A percentile compares a stretch with the other conserved stretches of the same genome.
phyloP scores from a whole-genome alignment of 2,113 vertebrate species.

The Pampusana beccarii region DNA sequence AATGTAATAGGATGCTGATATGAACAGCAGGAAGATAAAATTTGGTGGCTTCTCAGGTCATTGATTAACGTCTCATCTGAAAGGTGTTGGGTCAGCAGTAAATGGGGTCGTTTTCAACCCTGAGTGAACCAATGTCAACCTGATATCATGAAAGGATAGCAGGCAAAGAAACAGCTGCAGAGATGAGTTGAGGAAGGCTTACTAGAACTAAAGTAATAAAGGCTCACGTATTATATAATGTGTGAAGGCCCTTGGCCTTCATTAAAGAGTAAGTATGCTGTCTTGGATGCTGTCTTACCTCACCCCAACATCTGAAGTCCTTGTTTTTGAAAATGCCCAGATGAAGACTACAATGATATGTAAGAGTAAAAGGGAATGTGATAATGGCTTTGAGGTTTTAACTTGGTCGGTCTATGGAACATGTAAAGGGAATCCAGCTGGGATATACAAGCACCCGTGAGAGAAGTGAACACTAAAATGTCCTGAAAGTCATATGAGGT shows the following conservation, averaged over 20 bases:
- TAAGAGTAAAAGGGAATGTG: background rate
- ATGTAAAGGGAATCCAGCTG: background rate
- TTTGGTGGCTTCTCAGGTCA: fast-evolving
- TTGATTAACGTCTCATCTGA: background rate
- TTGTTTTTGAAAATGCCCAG: background rate
- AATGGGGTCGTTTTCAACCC: background rate
- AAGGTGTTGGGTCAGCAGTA: background rate
- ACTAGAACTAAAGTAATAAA: background rate
- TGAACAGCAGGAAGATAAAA: background rate
- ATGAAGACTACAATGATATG: background rate
- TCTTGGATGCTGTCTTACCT: background rate
- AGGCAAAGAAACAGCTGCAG: background rate
- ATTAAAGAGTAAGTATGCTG: background rate
- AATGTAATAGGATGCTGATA: background rate
- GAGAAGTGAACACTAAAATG: background rate
- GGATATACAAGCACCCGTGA: background rate
- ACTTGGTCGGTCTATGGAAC: background rate
- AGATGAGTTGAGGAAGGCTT: background rate
- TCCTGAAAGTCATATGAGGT: background rate
- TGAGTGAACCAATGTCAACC: background rate
- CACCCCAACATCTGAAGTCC: background rate
- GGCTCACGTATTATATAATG: background rate
- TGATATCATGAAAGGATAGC: background rate
- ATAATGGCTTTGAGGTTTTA: background rate
- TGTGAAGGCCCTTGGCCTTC: background rate